Percentiles rank a stretch among this genome's conserved stretches.
These are phyloP conservation scores for Saguinus midas DNA, from an alignment of 2,113 vertebrate genomes.

Conservation along the genomic window DNA sequence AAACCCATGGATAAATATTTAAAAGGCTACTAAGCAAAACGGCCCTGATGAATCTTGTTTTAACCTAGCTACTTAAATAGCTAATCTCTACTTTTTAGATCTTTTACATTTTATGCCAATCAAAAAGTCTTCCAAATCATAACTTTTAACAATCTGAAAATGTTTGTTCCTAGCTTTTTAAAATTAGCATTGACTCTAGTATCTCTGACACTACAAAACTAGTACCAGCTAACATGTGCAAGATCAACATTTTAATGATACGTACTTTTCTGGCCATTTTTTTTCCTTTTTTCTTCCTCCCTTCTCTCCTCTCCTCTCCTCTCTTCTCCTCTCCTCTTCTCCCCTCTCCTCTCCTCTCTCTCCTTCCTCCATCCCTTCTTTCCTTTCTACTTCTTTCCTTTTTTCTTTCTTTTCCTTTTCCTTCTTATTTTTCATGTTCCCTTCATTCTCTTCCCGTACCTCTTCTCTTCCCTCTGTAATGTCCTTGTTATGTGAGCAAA, in stretches of 20 bases:
- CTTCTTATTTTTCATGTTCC: neutral
- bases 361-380: neutral
- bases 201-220: neutral
- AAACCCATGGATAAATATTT: neutral
- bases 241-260: neutral
- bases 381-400: too few relatives aligned
- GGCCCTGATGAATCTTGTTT: neutral
- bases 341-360: neutral
- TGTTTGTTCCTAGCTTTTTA: neutral
- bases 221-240: neutral
- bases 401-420: neutral
- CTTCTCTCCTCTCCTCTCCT: rapidly evolving
- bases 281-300: neutral
- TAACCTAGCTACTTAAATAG: neutral
- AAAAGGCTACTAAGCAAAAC: neutral
- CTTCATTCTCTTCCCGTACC: neutral
- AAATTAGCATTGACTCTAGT: neutral
- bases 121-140: neutral
- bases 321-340: rapidly evolving
- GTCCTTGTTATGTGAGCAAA: neutral
- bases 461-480: neutral
- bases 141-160: neutral
- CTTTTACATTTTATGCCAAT: slow-evolving; percentile 3
- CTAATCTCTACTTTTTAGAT: neutral
- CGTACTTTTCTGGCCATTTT: neutral